Conservation (phyloP, 2,797 vertebrate genomes). For the Natrix natrix region DNA sequence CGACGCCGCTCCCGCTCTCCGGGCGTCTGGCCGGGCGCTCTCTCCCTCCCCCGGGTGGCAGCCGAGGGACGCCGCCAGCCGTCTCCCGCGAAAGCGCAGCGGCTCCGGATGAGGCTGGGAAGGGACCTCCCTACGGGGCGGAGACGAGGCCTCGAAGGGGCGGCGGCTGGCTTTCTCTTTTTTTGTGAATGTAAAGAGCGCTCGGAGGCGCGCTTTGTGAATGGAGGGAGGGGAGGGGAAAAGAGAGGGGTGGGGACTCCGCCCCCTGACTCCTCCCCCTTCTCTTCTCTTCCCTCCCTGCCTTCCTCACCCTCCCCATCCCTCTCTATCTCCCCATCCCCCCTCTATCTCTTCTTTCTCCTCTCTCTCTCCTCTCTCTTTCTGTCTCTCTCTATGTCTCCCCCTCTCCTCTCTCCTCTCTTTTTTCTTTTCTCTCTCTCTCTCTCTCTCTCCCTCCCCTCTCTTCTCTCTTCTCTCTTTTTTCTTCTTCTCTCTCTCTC, state of each 20-base stretch:
- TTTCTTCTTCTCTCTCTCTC: constrained; percentile 8
- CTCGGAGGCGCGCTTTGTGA: constrained; percentile 63
- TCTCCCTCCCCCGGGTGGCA: not conserved
- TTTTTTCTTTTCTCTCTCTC: not conserved
- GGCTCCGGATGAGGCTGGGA: not conserved
- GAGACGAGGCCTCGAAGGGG: not conserved
- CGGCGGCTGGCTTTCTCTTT: not conserved
- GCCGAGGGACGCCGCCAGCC: not conserved
- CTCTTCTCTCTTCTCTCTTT: no score
- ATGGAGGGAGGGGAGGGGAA: constrained; percentile 62
- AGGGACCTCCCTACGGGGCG: not conserved
- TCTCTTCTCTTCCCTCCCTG: constrained; percentile 24
- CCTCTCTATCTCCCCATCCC: no score
- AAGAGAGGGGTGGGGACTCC: constrained; percentile 52
- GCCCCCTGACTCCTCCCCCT: constrained; percentile 56
- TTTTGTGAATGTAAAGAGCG: constrained; percentile 63
- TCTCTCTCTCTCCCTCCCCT: constrained; percentile 23
- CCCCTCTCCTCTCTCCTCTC: no score
- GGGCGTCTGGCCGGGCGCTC: not conserved
- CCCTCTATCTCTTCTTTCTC: constrained; percentile 3
- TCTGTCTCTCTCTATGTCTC: no score
- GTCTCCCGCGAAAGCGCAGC: not conserved
- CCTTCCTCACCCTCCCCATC: no score
- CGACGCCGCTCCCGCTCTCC: not conserved
- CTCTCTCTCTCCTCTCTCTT: no score